Percentiles rank a stretch among this genome's conserved stretches.
Conservation (phyloP, 1,140 invertebrate species). For the Stegodyphus mimosarum region DNA sequence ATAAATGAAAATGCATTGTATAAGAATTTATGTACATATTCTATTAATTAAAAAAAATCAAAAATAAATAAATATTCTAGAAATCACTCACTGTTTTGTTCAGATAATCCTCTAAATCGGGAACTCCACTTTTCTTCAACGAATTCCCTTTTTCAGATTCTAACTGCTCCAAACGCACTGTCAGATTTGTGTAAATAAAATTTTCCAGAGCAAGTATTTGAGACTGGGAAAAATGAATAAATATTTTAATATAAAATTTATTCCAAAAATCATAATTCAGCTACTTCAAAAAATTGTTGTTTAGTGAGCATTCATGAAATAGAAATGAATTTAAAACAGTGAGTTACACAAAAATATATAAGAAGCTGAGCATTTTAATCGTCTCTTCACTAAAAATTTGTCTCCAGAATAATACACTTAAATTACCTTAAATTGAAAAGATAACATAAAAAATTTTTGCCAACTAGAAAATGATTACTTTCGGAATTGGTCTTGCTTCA, state of each 20-base stretch:
- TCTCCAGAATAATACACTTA: not conserved
- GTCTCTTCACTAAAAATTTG: no score
- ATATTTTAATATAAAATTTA: no score
- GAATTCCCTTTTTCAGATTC: constrained; percentile 26
- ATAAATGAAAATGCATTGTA: no score
- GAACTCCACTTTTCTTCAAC: not conserved
- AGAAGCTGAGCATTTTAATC: no score
- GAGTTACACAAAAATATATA: no score
- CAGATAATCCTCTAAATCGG: constrained; percentile 9
- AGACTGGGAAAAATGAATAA: constrained; percentile 12
- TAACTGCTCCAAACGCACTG: constrained; percentile 23
- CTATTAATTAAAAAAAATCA: no score
- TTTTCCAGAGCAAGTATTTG: constrained; percentile 23
- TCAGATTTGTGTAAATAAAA: constrained; percentile 29
- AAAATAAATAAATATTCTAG: no score
- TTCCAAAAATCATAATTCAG: no score
- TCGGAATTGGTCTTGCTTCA: not conserved
- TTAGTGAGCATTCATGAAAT: no score
- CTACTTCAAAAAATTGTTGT: no score
- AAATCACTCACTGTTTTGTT: constrained; percentile 33
- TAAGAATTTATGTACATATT: no score
- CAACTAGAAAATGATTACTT: not conserved
- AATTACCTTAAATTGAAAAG: not conserved
- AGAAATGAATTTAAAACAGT: no score
- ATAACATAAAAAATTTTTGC: not conserved